phyloP scores from a whole-genome alignment of 2,113 vertebrate genomes.

The Indicator indicator region DNA sequence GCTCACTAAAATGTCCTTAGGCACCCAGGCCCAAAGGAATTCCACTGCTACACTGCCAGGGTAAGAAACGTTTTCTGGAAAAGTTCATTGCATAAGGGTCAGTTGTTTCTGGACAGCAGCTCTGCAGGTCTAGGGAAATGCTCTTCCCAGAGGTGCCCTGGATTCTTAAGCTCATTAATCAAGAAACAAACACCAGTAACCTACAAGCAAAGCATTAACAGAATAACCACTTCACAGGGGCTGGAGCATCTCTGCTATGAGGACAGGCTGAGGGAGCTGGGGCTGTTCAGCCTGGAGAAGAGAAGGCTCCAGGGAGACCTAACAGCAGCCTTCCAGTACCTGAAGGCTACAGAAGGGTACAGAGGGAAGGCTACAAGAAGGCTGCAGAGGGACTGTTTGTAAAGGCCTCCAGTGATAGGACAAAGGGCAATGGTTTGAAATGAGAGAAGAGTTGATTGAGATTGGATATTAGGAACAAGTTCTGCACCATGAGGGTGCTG shows the following conservation, averaged over 20 bases:
- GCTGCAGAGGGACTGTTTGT: too few relatives aligned
- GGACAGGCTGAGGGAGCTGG: too few relatives aligned
- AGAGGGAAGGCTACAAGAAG: too few relatives aligned
- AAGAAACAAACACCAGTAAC: neutral
- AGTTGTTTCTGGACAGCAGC: slow-evolving; percentile 15
- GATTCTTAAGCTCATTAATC: neutral
- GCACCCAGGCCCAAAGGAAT: neutral
- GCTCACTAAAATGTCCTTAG: neutral
- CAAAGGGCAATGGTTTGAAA: too few relatives aligned
- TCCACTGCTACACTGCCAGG: neutral
- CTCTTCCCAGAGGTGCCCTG: neutral
- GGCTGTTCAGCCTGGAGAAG: too few relatives aligned
- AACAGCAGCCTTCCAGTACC: too few relatives aligned
- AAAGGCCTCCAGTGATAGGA: too few relatives aligned
- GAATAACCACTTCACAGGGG: neutral
- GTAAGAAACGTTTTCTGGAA: neutral
- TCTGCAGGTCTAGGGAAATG: neutral
- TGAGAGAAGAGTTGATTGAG: too few relatives aligned
- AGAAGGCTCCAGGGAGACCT: too few relatives aligned
- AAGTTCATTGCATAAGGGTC: neutral
- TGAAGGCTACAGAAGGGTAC: too few relatives aligned
- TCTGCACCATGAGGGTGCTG: too few relatives aligned
- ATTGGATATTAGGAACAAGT: too few relatives aligned
- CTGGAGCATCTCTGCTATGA: neutral
- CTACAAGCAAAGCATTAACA: neutral